Evolutionary conservation across 2,113 vertebrate genomes (phyloP), one percentile per base, ranked within the genome.

Genomic region (Ramphastos sulfuratus): DNA sequence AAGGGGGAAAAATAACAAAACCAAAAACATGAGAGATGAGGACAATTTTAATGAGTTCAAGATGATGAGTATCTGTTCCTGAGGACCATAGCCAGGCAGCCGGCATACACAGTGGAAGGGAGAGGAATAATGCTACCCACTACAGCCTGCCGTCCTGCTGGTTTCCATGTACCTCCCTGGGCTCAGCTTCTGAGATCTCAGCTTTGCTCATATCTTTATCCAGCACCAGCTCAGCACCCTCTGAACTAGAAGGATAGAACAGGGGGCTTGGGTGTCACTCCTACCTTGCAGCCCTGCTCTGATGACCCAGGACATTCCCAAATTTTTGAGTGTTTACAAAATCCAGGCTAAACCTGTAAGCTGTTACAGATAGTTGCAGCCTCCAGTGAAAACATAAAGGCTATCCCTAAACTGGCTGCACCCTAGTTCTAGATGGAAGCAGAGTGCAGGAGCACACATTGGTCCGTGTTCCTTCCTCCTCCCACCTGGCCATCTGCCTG

Each of bases 221-320:
- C 31, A 48, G 61, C n/a, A 50, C 35, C 5, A 33, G 55, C 69
- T 79, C 42, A 75, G 44, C 54, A 30, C 35, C 60, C 1, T 0
- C 60, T 59, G 27, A 44, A n/a, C 59, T 52, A 55, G 10, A 15
- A 18, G 50, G 6, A 44, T 54, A 27, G 35, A 80, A 37, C 0
- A 3, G 10, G 39, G 7, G 9, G 1, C 31, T 92, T 2, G 7
- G 44, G 27, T 2, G 0, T 63, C 23, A 15, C 20, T 74, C 27
- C 35, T 2, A 2, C n/a, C 46, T 25, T 13, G 3, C 1, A 2
- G 28, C 14, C 20, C 27, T 39, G n/a, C 23, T 75, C 1, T 0
- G 2, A 30, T 1, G 1, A 13, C 39, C 30, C 15, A 0, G 3
- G 6, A 33, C 2, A 1, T 83, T 89, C 37, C 58, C 31, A 82